Evolutionary conservation across 2,888 invertebrate species (phyloP), one percentile per base, ranked within the genome.

Genomic region (Muschampia plurimacula): DNA sequence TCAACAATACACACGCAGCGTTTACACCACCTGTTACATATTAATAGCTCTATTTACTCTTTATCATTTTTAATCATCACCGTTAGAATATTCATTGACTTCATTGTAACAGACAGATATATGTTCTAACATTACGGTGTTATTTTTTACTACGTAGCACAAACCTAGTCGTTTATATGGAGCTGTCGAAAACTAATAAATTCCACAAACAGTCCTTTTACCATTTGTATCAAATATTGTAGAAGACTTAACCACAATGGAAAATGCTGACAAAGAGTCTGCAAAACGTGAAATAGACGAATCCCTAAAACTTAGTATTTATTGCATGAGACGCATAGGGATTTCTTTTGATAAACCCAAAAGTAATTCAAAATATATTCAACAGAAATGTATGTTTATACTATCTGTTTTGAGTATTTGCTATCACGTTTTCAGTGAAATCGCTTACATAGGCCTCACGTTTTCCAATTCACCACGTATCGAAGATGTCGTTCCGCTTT

Each of bases 401-500:
- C 44, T 85, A 15, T 89, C 89, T 15, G 84, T 91, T 72, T 86
- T 83, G 63, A 77, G 86, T 68, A 89, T 93, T 75, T 90, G 88
- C 78, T 90, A 89, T 79, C 93, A 93, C 79, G 91, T 92, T 49
- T 91, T 90, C 76, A 90, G 91, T 85, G 94, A 93, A 83, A 82
- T 92, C 74, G 85, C 81, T 76, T 89, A 85, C 83, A 93, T 93
- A 76, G 84, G 83, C 65, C 83, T 92, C 82, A 90, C 90, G 77
- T 85, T 93, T 81, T 82, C 86, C 49, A 87, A 89, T 83, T 89
- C 92, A 75, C 92, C 93, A 78, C 85, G 86, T 80, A 88, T 94
- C 62, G 93, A 94, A 83, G 89, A 92, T 76, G 90, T 93, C 75
- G 92, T 94, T 74, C 93, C 92, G 78, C 87, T 92, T 82, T 89